A percentile compares a stretch with the other conserved stretches of the same genome.
Conservation (phyloP, 2,113 vertebrate genomes). For the Maccullochella peelii region DNA sequence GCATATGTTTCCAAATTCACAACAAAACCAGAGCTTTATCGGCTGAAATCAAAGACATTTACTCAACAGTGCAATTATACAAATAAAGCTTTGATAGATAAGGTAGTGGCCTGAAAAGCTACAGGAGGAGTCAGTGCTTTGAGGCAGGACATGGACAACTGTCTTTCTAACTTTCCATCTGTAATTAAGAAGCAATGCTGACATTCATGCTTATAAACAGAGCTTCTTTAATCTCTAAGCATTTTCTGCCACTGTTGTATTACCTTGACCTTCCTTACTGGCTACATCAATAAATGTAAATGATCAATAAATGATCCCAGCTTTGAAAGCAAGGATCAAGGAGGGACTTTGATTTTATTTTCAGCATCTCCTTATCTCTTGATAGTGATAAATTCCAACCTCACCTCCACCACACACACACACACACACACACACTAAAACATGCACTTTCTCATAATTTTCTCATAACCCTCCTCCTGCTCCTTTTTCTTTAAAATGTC, state of each 20-base stretch:
- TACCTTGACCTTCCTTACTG: constrained; percentile 10
- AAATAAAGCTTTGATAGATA: background rate
- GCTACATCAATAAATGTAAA: constrained; percentile 29
- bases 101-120: constrained; percentile 32
- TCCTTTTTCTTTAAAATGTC: constrained; percentile 32
- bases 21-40: constrained; percentile 16
- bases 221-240: constrained; percentile 4
- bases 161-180: constrained; percentile 25
- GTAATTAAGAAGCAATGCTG: constrained; percentile 29
- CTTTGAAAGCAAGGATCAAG: constrained; percentile 15
- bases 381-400: background rate
- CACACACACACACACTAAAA: background rate
- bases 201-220: constrained; percentile 27
- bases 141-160: constrained; percentile 15
- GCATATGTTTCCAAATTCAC: constrained; percentile 38
- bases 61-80: background rate
- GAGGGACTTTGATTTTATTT: background rate
- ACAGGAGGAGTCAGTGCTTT: background rate
- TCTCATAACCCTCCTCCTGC: constrained; percentile 15
- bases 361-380: background rate
- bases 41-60: constrained; percentile 30
- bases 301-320: constrained; percentile 28
- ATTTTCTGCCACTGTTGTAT: background rate
- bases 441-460: background rate
- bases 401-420: background rate